Percentiles rank a stretch among this genome's conserved stretches.
Conservation (phyloP, 2,797 vertebrate genomes). For the Syndactyla subalaris region DNA sequence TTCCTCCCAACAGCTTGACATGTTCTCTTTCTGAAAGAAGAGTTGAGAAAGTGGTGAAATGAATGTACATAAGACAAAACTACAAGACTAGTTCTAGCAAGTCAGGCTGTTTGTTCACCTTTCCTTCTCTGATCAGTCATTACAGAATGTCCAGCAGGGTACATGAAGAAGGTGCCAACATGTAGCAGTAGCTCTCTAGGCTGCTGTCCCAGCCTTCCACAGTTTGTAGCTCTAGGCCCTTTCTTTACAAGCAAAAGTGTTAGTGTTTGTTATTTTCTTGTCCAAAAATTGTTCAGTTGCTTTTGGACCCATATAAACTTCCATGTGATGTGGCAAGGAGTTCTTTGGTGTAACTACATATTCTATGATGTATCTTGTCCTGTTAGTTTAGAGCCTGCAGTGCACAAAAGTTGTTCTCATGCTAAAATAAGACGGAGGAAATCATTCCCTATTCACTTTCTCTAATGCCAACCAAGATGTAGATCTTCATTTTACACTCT, state of each 20-base stretch:
- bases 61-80: fast-evolving
- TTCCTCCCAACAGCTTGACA: neutral
- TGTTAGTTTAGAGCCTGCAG: neutral
- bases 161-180: neutral
- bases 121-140: neutral
- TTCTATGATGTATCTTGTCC: neutral
- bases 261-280: neutral
- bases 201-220: neutral
- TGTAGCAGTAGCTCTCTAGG: neutral
- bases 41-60: neutral
- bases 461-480: neutral
- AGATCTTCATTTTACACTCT: neutral
- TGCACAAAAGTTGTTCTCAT: neutral
- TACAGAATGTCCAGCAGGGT: neutral
- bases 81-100: neutral
- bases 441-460: neutral
- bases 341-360: neutral
- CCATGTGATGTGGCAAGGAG: neutral
- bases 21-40: neutral
- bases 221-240: neutral
- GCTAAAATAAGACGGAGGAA: neutral
- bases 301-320: neutral
- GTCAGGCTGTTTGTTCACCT: neutral
- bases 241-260: neutral
- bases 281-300: neutral